Evolutionary conservation across 2,888 invertebrate species (phyloP).

Genomic region (Macroteleia sp.): DNA sequence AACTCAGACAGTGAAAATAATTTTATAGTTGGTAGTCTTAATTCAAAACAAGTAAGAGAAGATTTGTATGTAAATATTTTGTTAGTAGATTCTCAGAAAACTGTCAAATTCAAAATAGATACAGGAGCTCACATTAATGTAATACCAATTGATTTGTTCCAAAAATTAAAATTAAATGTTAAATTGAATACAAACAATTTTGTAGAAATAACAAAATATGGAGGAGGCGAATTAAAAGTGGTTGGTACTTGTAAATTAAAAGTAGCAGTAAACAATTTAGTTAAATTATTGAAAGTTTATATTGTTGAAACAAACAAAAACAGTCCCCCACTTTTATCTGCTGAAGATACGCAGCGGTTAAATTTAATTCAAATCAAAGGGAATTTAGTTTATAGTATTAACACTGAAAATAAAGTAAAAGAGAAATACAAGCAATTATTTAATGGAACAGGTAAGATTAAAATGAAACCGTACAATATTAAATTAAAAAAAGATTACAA

Average conservation of each 20-base stretch:
- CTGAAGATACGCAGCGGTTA: no score
- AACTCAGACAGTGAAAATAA: no score
- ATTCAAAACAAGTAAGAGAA: no score
- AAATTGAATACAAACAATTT: no score
- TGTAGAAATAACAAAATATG: background rate
- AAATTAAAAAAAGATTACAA: constrained; percentile 58
- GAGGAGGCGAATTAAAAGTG: background rate
- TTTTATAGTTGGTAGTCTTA: no score
- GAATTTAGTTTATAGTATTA: no score
- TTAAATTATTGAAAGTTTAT: background rate
- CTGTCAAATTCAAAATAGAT: background rate
- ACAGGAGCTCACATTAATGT: background rate
- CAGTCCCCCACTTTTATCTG: background rate
- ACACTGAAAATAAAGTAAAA: constrained; percentile 3
- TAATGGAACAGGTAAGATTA: constrained; percentile 61
- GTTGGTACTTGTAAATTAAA: background rate
- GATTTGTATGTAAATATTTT: background rate
- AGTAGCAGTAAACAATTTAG: background rate
- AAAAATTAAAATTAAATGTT: no score
- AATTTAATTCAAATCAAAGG: no score
- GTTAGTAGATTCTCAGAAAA: background rate
- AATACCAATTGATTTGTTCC: no score
- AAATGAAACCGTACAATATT: constrained; percentile 61
- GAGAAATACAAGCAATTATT: constrained; percentile 47
- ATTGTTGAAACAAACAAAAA: background rate